phyloP scores from a whole-genome alignment of 1,140 invertebrate genomes.

The Drosophila asahinai region DNA sequence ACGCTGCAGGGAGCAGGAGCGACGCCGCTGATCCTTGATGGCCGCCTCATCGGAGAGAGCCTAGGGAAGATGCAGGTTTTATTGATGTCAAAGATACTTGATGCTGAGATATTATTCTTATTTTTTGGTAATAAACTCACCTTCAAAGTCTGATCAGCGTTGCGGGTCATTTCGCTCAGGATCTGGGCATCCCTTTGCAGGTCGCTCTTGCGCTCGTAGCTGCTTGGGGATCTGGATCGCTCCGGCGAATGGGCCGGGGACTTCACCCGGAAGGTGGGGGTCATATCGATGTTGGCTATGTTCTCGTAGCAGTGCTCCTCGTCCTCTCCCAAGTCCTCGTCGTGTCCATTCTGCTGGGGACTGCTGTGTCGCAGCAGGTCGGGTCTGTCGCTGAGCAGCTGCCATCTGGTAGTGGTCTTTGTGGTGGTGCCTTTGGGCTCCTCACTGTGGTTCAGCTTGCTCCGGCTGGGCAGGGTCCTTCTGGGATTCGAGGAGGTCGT shows the following conservation, averaged over 20 bases:
- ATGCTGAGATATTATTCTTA: background rate
- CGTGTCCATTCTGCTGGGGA: conserved; percentile 53
- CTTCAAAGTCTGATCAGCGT: conserved; percentile 84
- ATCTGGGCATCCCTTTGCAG: conserved; percentile 79
- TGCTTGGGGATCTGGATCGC: conserved; percentile 32
- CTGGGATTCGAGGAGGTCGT: conserved; percentile 50
- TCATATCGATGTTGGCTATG: conserved; percentile 72
- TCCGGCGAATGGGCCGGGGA: conserved; percentile 39
- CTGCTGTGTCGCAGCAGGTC: conserved; percentile 81
- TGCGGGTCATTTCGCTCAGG: conserved; percentile 82
- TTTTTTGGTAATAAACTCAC: conserved; percentile 31
- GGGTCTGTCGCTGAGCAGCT: conserved; percentile 79
- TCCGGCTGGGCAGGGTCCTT: conserved; percentile 68
- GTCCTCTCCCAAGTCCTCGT: conserved; percentile 43
- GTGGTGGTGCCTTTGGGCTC: conserved; percentile 27
- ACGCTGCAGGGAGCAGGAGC: conserved; percentile 72
- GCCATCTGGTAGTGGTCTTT: conserved; percentile 74
- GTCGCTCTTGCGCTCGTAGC: conserved; percentile 75
- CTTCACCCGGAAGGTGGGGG: conserved; percentile 73
- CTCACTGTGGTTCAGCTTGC: conserved; percentile 52
- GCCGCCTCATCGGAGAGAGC: conserved; percentile 80
- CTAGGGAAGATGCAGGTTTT: conserved; percentile 18
- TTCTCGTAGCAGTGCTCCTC: conserved; percentile 78
- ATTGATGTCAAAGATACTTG: background rate
- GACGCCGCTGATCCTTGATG: conserved; percentile 78